Evolutionary conservation across 2,113 vertebrate genomes (phyloP), one percentile per base, ranked within the genome.

Genomic region (Rana temporaria): DNA sequence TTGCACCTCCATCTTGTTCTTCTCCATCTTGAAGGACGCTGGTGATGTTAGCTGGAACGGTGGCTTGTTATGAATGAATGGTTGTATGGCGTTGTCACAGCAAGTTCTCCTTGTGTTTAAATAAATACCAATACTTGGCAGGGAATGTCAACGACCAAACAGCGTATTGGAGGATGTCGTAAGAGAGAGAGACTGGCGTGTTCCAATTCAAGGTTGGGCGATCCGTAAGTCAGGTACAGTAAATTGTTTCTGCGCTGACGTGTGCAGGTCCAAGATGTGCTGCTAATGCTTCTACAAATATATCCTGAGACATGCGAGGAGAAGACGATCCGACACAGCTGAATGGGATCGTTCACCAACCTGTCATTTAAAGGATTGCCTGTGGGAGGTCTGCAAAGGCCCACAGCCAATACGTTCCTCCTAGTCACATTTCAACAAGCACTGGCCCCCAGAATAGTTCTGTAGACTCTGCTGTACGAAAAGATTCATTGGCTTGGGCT

Each of bases 241-340:
- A 30, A 3, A 53, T 71, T 15, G 6, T 26, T 26, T 30, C 52
- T 32, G 26, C 9, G 53, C 24, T 34, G n/a, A 52, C 38, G 20
- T 52, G 42, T 70, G 12, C 20, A 24, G 53, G 26, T 57, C 55
- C 53, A 56, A 57, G 70, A 72, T 72, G 52, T 57, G 17, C 18
- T 72, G 38, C 52, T 4, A 72, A 52, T 56, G 52, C 52, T 55
- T 17, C 70, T 59, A 73, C 70, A 73, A 57, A 73, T 73, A 57
- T 73, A 12, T 56, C 52, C 24, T 7, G 8, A 0, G 24, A 56
- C 52, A 6, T 57, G 70, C 24, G 57, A 8, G 56, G 55, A 26
- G 20, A 70, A 53, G 68, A 70, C 53, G 26, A 34, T 15, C 52
- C 3, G 55, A 73, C 17, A 32, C 70, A 73, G 70, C 53, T 73